Base-by-base conservation (phyloP, 2,797 vertebrate species). In the Selene dorsalis region DNA sequence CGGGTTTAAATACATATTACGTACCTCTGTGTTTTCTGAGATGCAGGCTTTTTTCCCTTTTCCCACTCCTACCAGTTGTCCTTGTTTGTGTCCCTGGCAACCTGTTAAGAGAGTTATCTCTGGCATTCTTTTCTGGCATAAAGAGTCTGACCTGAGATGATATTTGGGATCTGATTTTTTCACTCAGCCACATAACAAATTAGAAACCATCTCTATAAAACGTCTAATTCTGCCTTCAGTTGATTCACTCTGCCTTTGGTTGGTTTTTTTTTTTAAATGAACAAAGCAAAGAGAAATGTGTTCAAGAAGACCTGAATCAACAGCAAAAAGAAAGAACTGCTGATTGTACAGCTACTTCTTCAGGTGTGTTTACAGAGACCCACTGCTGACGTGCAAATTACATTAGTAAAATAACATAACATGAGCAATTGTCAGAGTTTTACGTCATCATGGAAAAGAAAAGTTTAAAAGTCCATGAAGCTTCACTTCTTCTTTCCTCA, bases 1-100 rank as follows among this genome's bases (percentile, higher is more conserved):
- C 38, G 48, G 70, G 87, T 79, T 89, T 89, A 89, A 89, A 79
- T 79, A 91, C 85, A 88, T 78, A 81, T 83, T 59, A 83, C 71
- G 67, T 73, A 53, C 26, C 64, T 52, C 69, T 69, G 55, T 77
- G 53, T 88, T 89, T 83, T 81, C 56, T 55, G 60, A 75, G 17
- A 62, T 68, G 67, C 32, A 59, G 58, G 11, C 80, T 69, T 77
- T 24, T 78, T 53, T 53, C n/a, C 24, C 68, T 14, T 16, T 56
- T 55, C 41, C 50, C 62, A 79, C 59, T 61, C 81, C 26, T 59
- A 52, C 38, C 32, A 67, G n/a, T 73, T 52, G 39, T 78, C 45
- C 16, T 43, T 77, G 64, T 87, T 80, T 87, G 61, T 82, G 11
- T 16, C 47, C 12, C 2, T 66, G 28, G 39, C 59, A 70, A 38